Evolutionary conservation across 2,888 invertebrate genomes (phyloP), one percentile per base, ranked within the genome.

Genomic region (Drosophila yooni): DNA sequence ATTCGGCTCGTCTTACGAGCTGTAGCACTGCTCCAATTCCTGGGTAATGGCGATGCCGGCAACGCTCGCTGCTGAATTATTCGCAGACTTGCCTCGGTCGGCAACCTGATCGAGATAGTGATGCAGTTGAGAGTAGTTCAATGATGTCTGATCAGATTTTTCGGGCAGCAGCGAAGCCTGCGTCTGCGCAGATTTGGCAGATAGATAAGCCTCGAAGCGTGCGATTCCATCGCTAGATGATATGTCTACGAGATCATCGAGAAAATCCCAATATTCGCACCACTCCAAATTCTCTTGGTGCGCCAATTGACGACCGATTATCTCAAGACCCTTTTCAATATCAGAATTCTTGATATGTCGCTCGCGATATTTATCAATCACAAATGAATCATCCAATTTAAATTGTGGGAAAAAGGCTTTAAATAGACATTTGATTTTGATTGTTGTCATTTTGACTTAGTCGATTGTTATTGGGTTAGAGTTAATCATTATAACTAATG

Each of bases 261-360:
- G 93, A 91, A 99, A 99, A 8, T 96, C 96, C 99, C 99, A 99
- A 93, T 97, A 97, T 91, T 99, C 99, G 73, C 95, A 96, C 98
- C 98, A 99, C 13, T 95, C 95, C 0, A 97, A 94, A 62, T 96
- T 94, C 92, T 95, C 94, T 92, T 96, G 94, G 75, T 95, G 95
- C 0, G 97, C 97, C 75, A 93, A 63, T 62, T 92, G 96, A 94
- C 96, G 95, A 74, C 97, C 98, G 50, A 97, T 95, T 82, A 96
- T 93, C 93, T 99, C 98, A n/a, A 98, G 94, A 0, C 98, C 98
- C 91, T 98, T 98, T 68, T 96, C 96, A 36, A 95, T 94, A 91
- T 98, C 98, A 59, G 95, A 94, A 13, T 97, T 94, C 51, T 96
- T 92, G 78, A 95, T 81, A 77, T 93, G 91, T 6, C 93, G 91